Evolutionary conservation across 2,113 vertebrate genomes (phyloP).

Genomic region (Stictonetta naevosa): DNA sequence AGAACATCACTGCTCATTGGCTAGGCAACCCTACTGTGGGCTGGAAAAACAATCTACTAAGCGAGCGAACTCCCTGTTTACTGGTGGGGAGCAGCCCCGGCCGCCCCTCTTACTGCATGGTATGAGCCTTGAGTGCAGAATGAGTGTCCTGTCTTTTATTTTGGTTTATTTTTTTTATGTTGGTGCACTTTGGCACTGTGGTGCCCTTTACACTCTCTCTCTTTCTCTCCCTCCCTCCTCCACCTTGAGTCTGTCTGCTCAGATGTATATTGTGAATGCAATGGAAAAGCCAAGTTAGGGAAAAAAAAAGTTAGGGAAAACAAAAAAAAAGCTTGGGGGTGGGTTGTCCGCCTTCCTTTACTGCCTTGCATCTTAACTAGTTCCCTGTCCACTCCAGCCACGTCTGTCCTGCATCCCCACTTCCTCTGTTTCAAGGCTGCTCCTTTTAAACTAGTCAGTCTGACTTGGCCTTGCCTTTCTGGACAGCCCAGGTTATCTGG

Average conservation of each 20-base stretch:
- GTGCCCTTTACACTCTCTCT: constrained; percentile 75
- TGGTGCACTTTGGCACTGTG: constrained; percentile 81
- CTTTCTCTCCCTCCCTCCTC: neutral
- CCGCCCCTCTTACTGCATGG: constrained; percentile 87
- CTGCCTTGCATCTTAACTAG: constrained; percentile 17
- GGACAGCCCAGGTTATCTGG: constrained; percentile 10
- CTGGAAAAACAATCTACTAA: constrained; percentile 83
- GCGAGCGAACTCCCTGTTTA: constrained; percentile 75
- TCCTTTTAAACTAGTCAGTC: constrained; percentile 2
- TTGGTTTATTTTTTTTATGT: constrained; percentile 72
- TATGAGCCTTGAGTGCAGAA: constrained; percentile 85
- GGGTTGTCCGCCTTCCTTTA: neutral
- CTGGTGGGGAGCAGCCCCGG: constrained; percentile 69
- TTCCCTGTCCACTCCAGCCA: constrained; percentile 7
- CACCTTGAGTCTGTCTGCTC: constrained; percentile 51
- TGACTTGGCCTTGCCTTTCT: constrained; percentile 32
- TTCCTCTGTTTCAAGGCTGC: constrained; percentile 16
- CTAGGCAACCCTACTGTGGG: constrained; percentile 75
- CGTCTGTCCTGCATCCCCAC: neutral
- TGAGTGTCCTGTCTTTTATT: constrained; percentile 73
- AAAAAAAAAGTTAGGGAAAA: constrained; percentile 43
- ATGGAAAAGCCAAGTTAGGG: constrained; percentile 56
- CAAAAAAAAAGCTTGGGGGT: constrained; percentile 25
- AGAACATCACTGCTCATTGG: constrained; percentile 69
- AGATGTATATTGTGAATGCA: constrained; percentile 54